Base-by-base conservation (phyloP, 2,888 invertebrate species). In the Pogonocherus hispidulus region DNA sequence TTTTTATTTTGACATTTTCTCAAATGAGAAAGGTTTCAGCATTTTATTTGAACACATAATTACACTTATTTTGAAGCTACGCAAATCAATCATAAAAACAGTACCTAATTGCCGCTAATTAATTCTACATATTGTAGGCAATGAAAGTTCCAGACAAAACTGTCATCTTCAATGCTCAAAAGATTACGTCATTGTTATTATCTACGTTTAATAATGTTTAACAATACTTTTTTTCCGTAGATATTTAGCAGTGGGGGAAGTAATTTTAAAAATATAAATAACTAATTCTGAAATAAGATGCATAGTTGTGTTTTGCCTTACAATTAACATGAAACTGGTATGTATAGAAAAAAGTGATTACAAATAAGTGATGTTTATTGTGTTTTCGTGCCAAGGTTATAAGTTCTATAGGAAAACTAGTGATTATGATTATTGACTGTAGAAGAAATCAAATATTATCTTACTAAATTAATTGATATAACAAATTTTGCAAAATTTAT, bases 251-350 rank as follows among this genome's bases (percentile, higher is more conserved):
- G 60, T 63, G 67, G 71, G 71, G 68, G 49, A 19, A 16, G 37
- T 62, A 18, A 49, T 46, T 27, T 54, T 46, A 68, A 66, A 68
- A 71, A 71, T 68, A 68, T 68, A 68, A 71, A 71, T 68, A 68
- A 62, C 63, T 63, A 54, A 49, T 49, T 49, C 51, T n/a, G 41
- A 41, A 55, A 46, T 32, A 35, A 54, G 22, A 18, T 41, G 37
- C 63, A 68, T 71, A 71, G 71, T 71, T 49, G 63, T 41, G 51
- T 55, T 52, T 71, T 63, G 32, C 44, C 41, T 16, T 47, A 54
- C 23, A 54, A 37, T 37, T 46, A 71, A 66, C 59, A 71, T 71
- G 71, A 71, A 71, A 66, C 54, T 71, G 71, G 71, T 71, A 63
- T 23, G 71, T 71, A 62, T 63, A 4, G 18, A 41, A 37, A 41